Conservation (phyloP, 2,797 vertebrate species). For the Carduelis carduelis region DNA sequence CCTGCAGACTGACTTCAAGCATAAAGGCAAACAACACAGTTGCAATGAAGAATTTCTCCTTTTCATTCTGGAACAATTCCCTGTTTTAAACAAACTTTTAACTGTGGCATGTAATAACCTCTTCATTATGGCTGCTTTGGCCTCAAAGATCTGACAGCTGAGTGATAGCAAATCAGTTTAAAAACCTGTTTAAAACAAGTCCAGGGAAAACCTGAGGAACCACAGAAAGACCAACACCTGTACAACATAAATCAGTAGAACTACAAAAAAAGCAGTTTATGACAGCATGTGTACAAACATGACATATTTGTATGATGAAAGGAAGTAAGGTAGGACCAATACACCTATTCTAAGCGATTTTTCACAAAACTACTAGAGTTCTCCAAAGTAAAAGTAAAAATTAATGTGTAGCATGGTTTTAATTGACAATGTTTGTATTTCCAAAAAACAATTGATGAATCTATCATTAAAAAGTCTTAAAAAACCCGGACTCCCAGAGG, state of each 20-base stretch:
- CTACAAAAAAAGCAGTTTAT: neutral
- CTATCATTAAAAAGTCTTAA: neutral
- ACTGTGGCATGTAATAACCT: neutral
- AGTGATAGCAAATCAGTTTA: neutral
- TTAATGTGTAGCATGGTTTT: neutral
- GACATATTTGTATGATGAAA: neutral
- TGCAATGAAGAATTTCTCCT: neutral
- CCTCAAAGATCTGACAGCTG: neutral
- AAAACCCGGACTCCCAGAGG: neutral
- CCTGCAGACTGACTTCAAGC: neutral
- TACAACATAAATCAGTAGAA: rapidly evolving
- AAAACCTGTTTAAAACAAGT: neutral
- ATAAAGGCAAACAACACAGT: neutral
- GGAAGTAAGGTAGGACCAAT: neutral
- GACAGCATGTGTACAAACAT: neutral
- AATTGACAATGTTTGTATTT: neutral
- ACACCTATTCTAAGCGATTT: neutral
- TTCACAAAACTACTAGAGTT: neutral
- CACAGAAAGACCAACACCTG: neutral
- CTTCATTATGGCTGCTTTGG: neutral
- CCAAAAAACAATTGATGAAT: neutral
- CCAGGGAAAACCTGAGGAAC: neutral
- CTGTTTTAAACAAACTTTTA: neutral
- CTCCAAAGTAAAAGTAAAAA: neutral
- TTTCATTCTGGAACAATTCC: neutral